phyloP scores from a whole-genome alignment of 1,140 invertebrate species.

The Ostrea denselamellosa region DNA sequence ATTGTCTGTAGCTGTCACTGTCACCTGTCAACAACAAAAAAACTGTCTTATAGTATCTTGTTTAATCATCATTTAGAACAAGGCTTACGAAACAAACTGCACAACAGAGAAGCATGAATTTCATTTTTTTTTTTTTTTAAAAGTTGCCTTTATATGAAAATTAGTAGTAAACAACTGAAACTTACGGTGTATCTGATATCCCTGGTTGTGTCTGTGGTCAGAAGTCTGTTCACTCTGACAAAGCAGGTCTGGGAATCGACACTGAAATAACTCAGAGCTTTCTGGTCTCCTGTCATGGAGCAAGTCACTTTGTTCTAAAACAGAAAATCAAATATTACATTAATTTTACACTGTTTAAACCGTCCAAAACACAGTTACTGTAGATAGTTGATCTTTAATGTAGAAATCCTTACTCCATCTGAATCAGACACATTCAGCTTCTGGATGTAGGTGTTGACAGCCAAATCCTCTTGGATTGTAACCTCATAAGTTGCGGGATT shows the following conservation, averaged over 20 bases:
- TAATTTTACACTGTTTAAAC: background rate
- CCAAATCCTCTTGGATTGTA: conserved; percentile 57
- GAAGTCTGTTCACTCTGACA: conserved; percentile 61
- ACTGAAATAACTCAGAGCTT: conserved; percentile 68
- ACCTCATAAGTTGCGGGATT: conserved; percentile 49
- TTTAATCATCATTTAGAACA: too few relatives aligned
- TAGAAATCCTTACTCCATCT: conserved; percentile 65
- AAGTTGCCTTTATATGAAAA: background rate
- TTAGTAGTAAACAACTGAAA: conserved; percentile 14
- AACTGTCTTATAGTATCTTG: too few relatives aligned
- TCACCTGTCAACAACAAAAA: conserved; percentile 54
- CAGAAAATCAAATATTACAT: background rate
- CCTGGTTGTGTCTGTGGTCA: conserved; percentile 62
- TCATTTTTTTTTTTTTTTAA: background rate
- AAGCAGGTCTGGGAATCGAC: conserved; percentile 68
- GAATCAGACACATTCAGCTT: conserved; percentile 65
- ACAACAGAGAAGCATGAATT: too few relatives aligned
- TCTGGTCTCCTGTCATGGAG: conserved; percentile 63
- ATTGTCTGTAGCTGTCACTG: conserved; percentile 62
- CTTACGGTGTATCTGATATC: conserved; percentile 66
- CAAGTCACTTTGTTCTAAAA: conserved; percentile 65
- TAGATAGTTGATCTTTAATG: background rate
- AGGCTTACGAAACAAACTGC: background rate
- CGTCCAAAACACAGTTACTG: background rate
- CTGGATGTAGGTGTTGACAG: conserved; percentile 61